These are phyloP conservation scores for Pipistrellus pygmaeus DNA, from an alignment of 2,797 vertebrate species.

Conservation along the genomic window DNA sequence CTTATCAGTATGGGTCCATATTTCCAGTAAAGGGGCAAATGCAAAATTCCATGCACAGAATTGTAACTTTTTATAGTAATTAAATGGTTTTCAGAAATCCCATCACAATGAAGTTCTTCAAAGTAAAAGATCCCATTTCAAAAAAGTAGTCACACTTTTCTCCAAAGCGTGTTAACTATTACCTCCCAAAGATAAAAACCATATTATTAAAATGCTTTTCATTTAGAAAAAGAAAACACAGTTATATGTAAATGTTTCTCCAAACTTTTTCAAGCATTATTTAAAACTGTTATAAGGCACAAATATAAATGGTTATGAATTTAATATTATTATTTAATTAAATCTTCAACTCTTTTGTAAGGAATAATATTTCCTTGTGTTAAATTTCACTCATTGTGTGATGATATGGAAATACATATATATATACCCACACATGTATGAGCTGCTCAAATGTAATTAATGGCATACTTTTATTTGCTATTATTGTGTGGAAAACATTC, in stretches of 20 bases:
- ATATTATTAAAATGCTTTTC: background rate
- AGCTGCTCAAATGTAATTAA: slow-evolving; percentile 76
- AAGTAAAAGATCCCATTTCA: background rate
- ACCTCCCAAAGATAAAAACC: slow-evolving; percentile 19
- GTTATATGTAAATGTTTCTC: background rate
- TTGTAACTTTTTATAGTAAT: background rate
- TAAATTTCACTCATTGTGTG: slow-evolving; percentile 47
- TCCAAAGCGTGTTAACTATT: background rate
- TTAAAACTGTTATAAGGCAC: slow-evolving; percentile 49
- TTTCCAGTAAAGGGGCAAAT: background rate
- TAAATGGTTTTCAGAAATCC: background rate
- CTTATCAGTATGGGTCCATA: background rate
- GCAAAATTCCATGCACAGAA: background rate
- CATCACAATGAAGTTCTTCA: background rate
- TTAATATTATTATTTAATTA: slow-evolving; percentile 63
- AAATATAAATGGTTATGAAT: slow-evolving; percentile 40
- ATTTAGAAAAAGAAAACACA: background rate
- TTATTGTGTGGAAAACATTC: slow-evolving; percentile 77
- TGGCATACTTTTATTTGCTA: slow-evolving; percentile 76
- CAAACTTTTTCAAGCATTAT: slow-evolving; percentile 43
- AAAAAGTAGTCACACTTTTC: background rate
- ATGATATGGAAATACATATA: slow-evolving; percentile 63
- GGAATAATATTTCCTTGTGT: slow-evolving; percentile 43
- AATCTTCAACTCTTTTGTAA: slow-evolving; percentile 65
- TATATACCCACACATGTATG: slow-evolving; percentile 3